Evolutionary conservation across 1,140 invertebrate genomes (phyloP).

Genomic region (Temnothorax longispinosus): DNA sequence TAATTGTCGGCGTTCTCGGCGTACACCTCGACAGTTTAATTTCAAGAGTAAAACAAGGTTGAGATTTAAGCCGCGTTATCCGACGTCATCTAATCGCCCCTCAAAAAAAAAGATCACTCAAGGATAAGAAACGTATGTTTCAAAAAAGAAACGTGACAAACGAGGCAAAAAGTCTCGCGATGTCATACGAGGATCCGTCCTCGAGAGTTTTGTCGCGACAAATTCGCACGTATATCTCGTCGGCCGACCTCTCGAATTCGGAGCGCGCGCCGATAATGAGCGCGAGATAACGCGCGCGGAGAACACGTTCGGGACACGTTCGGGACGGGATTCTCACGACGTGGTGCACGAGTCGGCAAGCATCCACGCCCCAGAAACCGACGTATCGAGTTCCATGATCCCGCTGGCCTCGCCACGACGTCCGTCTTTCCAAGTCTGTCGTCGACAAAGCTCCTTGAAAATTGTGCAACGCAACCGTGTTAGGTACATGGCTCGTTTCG

Average conservation of each 20-base stretch:
- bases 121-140: not conserved
- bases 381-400: conserved; percentile 72
- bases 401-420: conserved; percentile 27
- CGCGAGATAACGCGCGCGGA: conserved; percentile 6
- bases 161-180: not conserved
- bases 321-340: conserved; percentile 66
- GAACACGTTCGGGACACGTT: conserved; percentile 57
- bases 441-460: conserved; percentile 44
- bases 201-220: not conserved
- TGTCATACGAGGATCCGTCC: not conserved
- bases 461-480: conserved; percentile 64
- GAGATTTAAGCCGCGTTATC: conserved; percentile 3
- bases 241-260: conserved; percentile 27
- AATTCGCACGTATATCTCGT: not conserved
- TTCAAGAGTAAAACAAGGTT: not conserved
- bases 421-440: conserved; percentile 1
- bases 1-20: conserved; percentile 39
- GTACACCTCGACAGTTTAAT: conserved; percentile 18
- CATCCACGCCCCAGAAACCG: conserved; percentile 69
- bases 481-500: conserved; percentile 54
- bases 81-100: not conserved
- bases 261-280: conserved; percentile 26
- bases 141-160: not conserved
- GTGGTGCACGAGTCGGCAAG: conserved; percentile 14
- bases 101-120: not conserved